Evolutionary conservation across 2,888 invertebrate genomes (phyloP), one percentile per base, ranked within the genome.

Genomic region (Linnaemya tessellans): DNA sequence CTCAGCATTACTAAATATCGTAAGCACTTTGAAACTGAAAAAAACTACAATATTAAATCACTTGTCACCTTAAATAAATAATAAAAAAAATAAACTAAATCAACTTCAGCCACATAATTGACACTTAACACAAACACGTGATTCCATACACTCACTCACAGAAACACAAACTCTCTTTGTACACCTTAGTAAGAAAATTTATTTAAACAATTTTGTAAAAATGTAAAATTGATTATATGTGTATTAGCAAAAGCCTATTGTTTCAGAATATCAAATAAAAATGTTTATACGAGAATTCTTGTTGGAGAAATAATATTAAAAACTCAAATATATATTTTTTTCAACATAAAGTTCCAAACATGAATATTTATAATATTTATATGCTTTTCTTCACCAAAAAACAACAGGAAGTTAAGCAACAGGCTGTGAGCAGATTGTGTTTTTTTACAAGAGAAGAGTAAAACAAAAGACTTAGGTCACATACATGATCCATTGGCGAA

Each of bases 1-100:
- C 84, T 56, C 51, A 60, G 85, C 85, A 85, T 82, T 70, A 77
- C 62, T 82, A 64, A 74, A 82, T 85, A 85, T 85, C 75, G 85
- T 85, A 20, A 75, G 85, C 85, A 85, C 85, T 75, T 65, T 74
- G 64, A 79, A 64, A 49, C 60, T 80, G 67, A 73, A 62, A 20
- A 75, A 54, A 68, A 62, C 51, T 70, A 77, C 62, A 70, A 82
- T 71, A 71, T 43, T 41, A 64, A 73, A 51, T 80, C 78, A 79
- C 46, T 68, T 65, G 60, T 67, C 68, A 83, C 79, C 49, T 67
- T 49, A 46, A 68, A 68, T 49, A 43, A 68, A 54, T 74, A 78
- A 22, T 25, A 38, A 30, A 54, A 62, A 60, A 68, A 54, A 46
- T 2, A 62, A 65, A 58, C 11, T 41, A 78, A 67, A 30, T 49